Base-by-base conservation (phyloP, 2,797 vertebrate genomes). In the Hozukius guyotensis region DNA sequence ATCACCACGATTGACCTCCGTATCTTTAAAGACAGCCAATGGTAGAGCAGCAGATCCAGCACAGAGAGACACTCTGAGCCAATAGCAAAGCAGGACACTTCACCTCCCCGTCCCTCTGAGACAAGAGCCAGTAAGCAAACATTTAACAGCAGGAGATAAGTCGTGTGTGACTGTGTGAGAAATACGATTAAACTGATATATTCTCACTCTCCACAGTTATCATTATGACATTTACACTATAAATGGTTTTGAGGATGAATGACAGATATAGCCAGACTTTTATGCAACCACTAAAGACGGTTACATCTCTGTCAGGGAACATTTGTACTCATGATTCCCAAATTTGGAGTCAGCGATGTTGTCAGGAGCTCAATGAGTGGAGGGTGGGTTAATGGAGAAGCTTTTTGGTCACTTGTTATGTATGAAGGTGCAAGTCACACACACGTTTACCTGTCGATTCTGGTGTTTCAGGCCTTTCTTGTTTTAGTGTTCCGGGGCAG, bases 101-200 rank as follows among this genome's bases (percentile, higher is more conserved):
- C 76, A 78, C 93, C 93, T 92, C 93, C 93, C 91, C 82, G 82
- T 90, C 77, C 82, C 82, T 74, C 22, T 32, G 83, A 87, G 85
- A 85, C 69, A 9, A 85, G 80, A 89, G 63, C 46, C 49, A 87
- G 82, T 94, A 92, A 85, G 78, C 88, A 93, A 94, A 95, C 88
- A 93, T 89, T 92, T 76, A 78, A 85, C 85, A 82, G 86, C 62
- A 83, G 74, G 66, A 86, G 91, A 94, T 93, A 92, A 93, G 81
- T 42, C 4, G 5, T 53, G 57, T 74, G 46, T 78, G 57, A 18
- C 52, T 36, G 31, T 65, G 52, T 74, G 56, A 25, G 60, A 42
- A 22, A 38, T 6, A 2, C 22, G 8, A 24, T 72, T 53, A 27
- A 4, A 53, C n/a, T 66, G 12, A 27, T 73, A 8, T 55, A 11